Evolutionary conservation across 2,113 vertebrate genomes (phyloP), one percentile per base, ranked within the genome.

Genomic region (Symphodus melops): DNA sequence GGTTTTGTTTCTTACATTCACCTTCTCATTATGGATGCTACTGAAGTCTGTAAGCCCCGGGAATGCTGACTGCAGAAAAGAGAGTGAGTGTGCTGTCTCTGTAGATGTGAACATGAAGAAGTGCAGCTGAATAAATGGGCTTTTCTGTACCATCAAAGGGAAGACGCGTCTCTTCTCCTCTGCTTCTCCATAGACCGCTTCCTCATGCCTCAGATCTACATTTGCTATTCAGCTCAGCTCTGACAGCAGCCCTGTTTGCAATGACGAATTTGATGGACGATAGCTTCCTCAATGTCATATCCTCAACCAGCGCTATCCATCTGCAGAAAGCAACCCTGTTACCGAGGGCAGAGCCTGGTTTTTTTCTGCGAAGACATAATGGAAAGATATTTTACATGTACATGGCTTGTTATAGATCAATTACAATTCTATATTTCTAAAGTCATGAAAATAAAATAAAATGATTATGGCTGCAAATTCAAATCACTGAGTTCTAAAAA

Each of bases 181-280:
- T 70, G 53, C 60, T 41, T 49, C 53, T 68, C 61, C 48, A 36
- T 54, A 21, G 23, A 72, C 60, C 36, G 25, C 1, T 17, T 28
- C 48, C 39, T 19, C 56, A 23, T 71, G 49, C 37, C 67, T 23
- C 51, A 77, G 72, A 5, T 75, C 63, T 59, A 36, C 65, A 83
- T 81, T 89, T 76, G 10, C 81, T 56, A 89, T 89, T 82, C 83
- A 84, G 81, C 85, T 86, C 85, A 74, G 79, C 81, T 67, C 68
- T 72, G 77, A 81, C 78, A 69, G 77, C 62, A 69, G 77, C 62
- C 54, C 69, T 71, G 72, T 84, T 79, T 75, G 76, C 51, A 41
- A 64, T 88, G 81, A 77, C 53, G 9, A 57, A 86, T 81, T 75
- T 73, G 70, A 82, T 75, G 65, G 81, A 54, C 57, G 68, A 17